Percentiles rank a stretch among this genome's conserved stretches.
phyloP scores from a whole-genome alignment of 30 jellyfish, hydroid and myxozoan species.

The Aurelia coerulea region DNA sequence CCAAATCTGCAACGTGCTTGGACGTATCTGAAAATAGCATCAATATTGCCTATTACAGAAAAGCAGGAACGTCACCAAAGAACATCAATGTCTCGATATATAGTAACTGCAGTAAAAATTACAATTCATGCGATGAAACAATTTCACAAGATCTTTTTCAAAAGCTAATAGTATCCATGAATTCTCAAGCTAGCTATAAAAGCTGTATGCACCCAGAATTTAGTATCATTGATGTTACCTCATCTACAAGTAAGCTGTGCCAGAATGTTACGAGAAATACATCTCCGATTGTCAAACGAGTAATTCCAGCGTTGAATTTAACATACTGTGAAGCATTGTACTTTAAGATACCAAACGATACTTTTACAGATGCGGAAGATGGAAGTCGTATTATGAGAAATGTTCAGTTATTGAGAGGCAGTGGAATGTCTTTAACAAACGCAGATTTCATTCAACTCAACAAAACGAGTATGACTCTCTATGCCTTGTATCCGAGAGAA shows the following conservation, averaged over 20 bases:
- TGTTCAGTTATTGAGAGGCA: background rate
- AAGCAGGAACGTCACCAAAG: background rate
- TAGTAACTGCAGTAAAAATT: conserved; percentile 16
- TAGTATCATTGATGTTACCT: conserved; percentile 1
- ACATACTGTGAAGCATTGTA: conserved; percentile 20
- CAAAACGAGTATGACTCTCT: conserved; percentile 16
- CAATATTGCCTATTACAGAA: conserved; percentile 24
- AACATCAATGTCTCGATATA: conserved; percentile 30
- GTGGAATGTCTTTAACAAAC: background rate
- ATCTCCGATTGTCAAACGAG: conserved; percentile 15
- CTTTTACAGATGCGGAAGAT: conserved; percentile 50
- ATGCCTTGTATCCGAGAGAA: conserved; percentile 6
- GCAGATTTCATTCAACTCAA: conserved; percentile 23
- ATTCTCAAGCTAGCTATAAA: background rate
- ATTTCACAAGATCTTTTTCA: background rate
- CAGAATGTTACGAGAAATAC: conserved; percentile 17
- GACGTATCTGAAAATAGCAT: conserved; percentile 10
- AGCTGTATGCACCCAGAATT: conserved; percentile 38
- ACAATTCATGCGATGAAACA: conserved; percentile 15
- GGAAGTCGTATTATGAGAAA: conserved; percentile 10
- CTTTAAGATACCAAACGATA: conserved; percentile 57
- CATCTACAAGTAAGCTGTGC: background rate
- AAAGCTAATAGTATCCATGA: background rate
- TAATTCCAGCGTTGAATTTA: conserved; percentile 11
- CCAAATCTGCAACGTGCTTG: conserved; percentile 34